These are phyloP conservation scores for Meloidogyne hapla DNA, from an alignment of 1,140 invertebrate genomes.

Conservation along the genomic window DNA sequence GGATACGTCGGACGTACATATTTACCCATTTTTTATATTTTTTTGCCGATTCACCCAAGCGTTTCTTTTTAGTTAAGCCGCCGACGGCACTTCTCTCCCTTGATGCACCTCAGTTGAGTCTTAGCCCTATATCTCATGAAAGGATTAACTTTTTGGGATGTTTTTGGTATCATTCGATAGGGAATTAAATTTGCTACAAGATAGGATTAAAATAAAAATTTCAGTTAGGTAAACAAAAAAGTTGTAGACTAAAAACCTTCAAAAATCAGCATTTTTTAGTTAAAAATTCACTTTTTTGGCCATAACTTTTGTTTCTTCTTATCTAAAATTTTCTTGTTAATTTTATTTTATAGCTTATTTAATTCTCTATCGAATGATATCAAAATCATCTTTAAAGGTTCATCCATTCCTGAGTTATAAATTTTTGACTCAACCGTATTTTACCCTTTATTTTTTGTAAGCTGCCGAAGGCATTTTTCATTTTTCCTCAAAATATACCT, in stretches of 20 bases:
- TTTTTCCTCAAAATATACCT: neutral
- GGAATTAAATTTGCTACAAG: no score
- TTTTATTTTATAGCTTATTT: neutral
- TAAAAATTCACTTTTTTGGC: neutral
- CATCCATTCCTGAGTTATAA: neutral
- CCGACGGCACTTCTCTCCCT: neutral
- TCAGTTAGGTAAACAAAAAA: neutral
- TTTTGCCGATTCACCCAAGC: neutral
- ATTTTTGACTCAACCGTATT: neutral
- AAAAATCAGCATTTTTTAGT: neutral
- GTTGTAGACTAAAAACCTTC: no score
- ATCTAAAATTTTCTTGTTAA: neutral
- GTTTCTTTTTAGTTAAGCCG: neutral
- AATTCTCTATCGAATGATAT: neutral
- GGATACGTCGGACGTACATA: neutral
- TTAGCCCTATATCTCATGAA: neutral
- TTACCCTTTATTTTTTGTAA: neutral
- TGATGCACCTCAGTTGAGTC: neutral
- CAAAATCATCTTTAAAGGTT: neutral
- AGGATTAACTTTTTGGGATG: neutral
- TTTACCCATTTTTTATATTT: neutral
- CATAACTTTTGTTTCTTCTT: neutral
- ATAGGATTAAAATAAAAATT: neutral
- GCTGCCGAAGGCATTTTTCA: neutral
- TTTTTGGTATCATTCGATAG: neutral